Conservation (phyloP, 2,113 vertebrate genomes). For the Speoplatyrhinus poulsoni region DNA sequence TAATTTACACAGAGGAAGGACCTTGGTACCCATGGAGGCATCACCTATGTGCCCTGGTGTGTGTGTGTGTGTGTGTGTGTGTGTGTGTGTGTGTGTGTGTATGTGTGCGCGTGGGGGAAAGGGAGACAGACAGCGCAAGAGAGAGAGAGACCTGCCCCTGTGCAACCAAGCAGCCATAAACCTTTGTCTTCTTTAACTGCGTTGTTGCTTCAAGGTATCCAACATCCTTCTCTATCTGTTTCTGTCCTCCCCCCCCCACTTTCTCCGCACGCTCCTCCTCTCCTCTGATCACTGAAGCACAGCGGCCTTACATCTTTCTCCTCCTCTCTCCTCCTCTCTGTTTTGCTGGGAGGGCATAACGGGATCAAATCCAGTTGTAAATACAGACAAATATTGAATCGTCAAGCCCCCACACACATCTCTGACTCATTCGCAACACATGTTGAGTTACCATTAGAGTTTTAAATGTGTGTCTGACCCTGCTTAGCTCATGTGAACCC, state of each 20-base stretch:
- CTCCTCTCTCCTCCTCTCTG: not conserved
- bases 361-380: no score
- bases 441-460: no score
- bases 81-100: slow-evolving; percentile 42
- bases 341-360: no score
- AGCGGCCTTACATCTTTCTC: not conserved
- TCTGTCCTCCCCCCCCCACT: not conserved
- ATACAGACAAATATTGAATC: no score
- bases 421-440: no score
- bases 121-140: slow-evolving; percentile 18
- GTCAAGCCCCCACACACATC: no score
- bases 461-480: no score
- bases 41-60: slow-evolving; percentile 31
- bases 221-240: not conserved
- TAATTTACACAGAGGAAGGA: slow-evolving; percentile 85
- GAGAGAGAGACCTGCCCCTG: slow-evolving; percentile 35
- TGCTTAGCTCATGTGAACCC: no score
- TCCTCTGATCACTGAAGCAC: slow-evolving; percentile 1
- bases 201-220: slow-evolving; percentile 61
- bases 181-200: slow-evolving; percentile 81
- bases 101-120: slow-evolving; percentile 44
- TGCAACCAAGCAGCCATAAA: slow-evolving; percentile 64
- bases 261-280: not conserved
- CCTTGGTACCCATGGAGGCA: slow-evolving; percentile 78
- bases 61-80: slow-evolving; percentile 43